These are phyloP conservation scores for Fukomys damarensis DNA, from an alignment of 2,113 vertebrate genomes.

Conservation along the genomic window DNA sequence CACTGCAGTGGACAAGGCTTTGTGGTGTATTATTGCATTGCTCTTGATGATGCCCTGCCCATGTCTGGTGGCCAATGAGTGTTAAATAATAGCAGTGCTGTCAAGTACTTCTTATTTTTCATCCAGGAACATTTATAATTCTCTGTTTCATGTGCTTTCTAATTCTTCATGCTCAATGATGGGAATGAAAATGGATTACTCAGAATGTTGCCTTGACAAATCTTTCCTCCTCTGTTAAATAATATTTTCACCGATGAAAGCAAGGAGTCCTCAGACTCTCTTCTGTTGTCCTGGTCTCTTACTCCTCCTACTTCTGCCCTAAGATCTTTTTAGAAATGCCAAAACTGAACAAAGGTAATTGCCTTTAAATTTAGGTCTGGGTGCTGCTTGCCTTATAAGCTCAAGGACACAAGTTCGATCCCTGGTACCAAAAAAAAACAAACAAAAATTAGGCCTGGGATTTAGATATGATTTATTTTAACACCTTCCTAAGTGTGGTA, in stretches of 20 bases:
- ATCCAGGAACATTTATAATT: conserved; percentile 53
- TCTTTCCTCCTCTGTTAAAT: conserved; percentile 56
- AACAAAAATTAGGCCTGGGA: conserved; percentile 42
- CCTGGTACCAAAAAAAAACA: no score
- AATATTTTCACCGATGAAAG: conserved; percentile 34
- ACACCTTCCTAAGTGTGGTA: conserved; percentile 43
- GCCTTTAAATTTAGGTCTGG: conserved; percentile 57
- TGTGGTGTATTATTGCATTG: background rate
- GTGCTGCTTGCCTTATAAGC: no score
- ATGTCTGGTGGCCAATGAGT: background rate
- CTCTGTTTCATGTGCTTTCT: conserved; percentile 62
- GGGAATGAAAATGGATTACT: conserved; percentile 74
- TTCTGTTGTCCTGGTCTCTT: background rate
- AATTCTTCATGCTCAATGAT: conserved; percentile 74
- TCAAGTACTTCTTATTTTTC: conserved; percentile 49
- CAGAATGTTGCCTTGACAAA: conserved; percentile 50
- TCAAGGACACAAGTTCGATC: no score
- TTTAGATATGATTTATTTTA: conserved; percentile 63
- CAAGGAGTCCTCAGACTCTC: background rate
- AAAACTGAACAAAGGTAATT: conserved; percentile 57
- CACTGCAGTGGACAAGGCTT: background rate
- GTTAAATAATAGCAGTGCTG: conserved; percentile 49
- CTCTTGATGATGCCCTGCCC: background rate
- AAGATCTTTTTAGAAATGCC: conserved; percentile 35
- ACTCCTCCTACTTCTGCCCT: background rate